Conservation (phyloP, 2,797 vertebrate species). For the Malacoraja senta region DNA sequence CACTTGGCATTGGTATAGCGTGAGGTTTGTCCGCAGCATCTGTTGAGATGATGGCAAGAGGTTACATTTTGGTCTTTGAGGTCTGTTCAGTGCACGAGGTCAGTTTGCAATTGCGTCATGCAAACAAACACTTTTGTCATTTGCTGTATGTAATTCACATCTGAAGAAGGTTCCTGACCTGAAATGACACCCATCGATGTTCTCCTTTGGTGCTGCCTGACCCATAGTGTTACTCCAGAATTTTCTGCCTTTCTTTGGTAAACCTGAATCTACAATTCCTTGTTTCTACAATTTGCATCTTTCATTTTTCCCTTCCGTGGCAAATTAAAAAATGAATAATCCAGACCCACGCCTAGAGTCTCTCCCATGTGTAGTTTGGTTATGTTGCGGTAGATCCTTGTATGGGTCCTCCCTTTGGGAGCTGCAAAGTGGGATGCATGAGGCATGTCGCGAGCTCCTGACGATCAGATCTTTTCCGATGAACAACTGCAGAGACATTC, state of each 20-base stretch:
- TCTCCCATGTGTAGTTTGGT: not conserved
- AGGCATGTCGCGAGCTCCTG: not conserved
- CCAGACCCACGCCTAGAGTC: not conserved
- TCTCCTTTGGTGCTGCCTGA: no score
- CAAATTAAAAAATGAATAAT: no score
- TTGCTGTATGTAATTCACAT: no score
- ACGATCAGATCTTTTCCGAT: not conserved
- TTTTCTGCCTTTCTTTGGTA: no score
- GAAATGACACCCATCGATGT: no score
- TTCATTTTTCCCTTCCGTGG: not conserved
- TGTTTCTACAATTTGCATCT: not conserved
- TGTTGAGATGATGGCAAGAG: not conserved
- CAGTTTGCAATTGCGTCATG: not conserved
- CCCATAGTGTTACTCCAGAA: no score
- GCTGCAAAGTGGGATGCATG: not conserved
- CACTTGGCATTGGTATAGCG: not conserved
- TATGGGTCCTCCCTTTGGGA: not conserved
- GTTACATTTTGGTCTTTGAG: not conserved
- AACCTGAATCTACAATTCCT: no score
- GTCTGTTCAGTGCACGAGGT: not conserved
- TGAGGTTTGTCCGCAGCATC: not conserved
- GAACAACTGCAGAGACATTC: not conserved
- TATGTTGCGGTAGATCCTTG: not conserved
- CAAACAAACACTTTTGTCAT: not conserved
- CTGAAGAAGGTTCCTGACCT: no score